These are phyloP conservation scores for Equus quagga DNA, from an alignment of 2,113 vertebrate species.

Conservation along the genomic window DNA sequence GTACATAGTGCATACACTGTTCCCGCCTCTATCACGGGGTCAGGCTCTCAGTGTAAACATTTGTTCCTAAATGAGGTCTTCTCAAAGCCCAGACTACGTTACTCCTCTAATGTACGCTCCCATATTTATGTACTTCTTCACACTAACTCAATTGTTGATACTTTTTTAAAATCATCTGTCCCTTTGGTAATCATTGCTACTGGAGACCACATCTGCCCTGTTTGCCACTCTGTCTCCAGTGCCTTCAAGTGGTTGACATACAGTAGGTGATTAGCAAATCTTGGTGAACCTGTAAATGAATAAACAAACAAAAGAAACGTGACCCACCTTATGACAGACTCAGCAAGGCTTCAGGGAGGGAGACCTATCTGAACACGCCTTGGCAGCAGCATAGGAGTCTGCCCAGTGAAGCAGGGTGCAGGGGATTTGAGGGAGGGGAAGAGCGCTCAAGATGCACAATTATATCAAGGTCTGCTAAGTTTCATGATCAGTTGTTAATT, in stretches of 20 bases:
- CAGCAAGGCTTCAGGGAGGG: not conserved
- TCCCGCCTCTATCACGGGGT: not conserved
- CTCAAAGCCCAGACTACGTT: not conserved
- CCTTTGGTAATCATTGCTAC: not conserved
- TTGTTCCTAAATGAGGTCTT: not conserved
- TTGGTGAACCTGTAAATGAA: not conserved
- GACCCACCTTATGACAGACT: not conserved
- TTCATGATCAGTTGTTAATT: slow-evolving; percentile 21
- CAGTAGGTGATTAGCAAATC: not conserved
- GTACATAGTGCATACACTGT: fast-evolving
- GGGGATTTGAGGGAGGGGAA: not conserved
- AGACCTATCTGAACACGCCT: not conserved
- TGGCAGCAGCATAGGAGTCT: not conserved
- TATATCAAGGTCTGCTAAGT: not conserved
- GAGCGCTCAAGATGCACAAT: not conserved
- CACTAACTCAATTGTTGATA: not conserved
- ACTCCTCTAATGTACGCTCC: not conserved
- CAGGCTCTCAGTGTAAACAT: not conserved
- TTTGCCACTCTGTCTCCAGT: not conserved
- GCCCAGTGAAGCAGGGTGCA: not conserved
- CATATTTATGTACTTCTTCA: not conserved
- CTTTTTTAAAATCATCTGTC: not conserved
- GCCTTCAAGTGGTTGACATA: not conserved
- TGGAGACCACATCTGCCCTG: not conserved
- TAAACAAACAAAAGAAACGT: not conserved